Percentiles rank a stretch among this genome's conserved stretches.
Conservation (phyloP, 2,113 vertebrate genomes). For the Taxidea taxus region DNA sequence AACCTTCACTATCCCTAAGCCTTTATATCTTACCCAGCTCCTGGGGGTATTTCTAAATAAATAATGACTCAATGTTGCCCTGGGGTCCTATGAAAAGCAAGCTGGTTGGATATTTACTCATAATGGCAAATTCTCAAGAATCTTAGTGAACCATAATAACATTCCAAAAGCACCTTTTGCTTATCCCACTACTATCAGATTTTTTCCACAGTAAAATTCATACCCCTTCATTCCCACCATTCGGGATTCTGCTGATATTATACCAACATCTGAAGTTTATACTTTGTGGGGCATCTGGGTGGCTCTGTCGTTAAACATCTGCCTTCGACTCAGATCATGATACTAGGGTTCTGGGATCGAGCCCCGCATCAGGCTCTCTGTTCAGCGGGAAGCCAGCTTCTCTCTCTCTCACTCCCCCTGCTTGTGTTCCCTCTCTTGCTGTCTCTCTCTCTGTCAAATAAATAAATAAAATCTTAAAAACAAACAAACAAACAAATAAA, state of each 20-base stretch:
- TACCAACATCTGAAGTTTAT: background rate
- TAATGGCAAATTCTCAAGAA: background rate
- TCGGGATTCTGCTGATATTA: background rate
- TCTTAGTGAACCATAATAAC: background rate
- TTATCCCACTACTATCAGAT: background rate
- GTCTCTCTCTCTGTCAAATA: no score
- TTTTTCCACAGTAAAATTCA: background rate
- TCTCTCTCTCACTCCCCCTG: no score
- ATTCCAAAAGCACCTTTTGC: background rate
- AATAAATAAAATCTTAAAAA: no score
- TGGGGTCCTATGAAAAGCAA: background rate
- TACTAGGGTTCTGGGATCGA: no score
- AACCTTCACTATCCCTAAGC: background rate
- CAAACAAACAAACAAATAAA: no score
- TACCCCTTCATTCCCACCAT: background rate
- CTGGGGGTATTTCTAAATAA: conserved; percentile 3
- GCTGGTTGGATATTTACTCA: background rate
- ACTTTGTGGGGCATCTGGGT: no score
- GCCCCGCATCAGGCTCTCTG: no score
- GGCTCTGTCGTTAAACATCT: no score
- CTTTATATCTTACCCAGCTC: background rate
- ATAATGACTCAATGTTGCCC: background rate
- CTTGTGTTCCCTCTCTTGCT: no score
- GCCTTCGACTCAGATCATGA: no score
- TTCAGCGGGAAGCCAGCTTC: no score